These are phyloP conservation scores for Agonum fuliginosum DNA, from an alignment of 2,888 invertebrate genomes.

Conservation along the genomic window DNA sequence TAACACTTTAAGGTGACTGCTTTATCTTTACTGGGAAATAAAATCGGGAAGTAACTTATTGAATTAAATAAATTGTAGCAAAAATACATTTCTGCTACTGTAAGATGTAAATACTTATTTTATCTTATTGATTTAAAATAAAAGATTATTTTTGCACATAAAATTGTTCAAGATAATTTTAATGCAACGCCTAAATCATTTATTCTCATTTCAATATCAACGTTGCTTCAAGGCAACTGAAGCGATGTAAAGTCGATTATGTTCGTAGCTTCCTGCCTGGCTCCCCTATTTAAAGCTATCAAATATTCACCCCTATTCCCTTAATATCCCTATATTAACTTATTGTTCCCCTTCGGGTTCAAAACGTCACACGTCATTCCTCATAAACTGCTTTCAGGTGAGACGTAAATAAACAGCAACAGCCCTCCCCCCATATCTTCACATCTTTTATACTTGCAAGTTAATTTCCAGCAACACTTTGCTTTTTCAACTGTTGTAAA, in stretches of 20 bases:
- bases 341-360: constrained; percentile 12
- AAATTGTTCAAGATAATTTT: too few species aligned
- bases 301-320: constrained; percentile 26
- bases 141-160: too few species aligned
- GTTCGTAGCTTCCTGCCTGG: too few species aligned
- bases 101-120: too few species aligned
- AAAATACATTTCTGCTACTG: too few species aligned
- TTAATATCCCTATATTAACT: constrained; percentile 13
- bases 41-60: too few species aligned
- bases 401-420: neutral
- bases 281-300: neutral
- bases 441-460: neutral
- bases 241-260: too few species aligned
- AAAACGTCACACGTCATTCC: constrained; percentile 1
- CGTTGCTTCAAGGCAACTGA: too few species aligned
- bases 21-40: neutral
- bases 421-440: neutral
- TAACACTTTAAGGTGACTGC: neutral
- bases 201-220: neutral
- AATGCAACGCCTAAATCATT: too few species aligned
- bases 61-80: too few species aligned
- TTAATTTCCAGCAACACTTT: constrained; percentile 34
- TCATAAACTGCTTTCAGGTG: constrained; percentile 17
- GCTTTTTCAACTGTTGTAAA: neutral
- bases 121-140: too few species aligned